Evolutionary conservation across 2,888 invertebrate genomes (phyloP).

Genomic region (Xestia xanthographa): DNA sequence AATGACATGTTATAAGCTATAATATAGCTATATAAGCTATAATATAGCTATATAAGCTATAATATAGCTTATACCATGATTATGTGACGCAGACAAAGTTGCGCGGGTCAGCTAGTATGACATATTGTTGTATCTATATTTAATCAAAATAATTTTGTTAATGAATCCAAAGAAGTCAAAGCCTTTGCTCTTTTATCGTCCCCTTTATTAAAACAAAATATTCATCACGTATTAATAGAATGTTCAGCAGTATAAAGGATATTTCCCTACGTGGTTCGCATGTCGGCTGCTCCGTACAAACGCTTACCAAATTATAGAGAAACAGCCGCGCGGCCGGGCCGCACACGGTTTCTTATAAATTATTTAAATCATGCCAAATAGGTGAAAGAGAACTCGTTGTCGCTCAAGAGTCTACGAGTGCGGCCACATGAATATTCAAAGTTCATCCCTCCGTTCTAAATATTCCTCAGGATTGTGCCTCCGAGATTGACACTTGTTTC

Average conservation of each 20-base stretch:
- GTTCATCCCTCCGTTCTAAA: slow-evolving; percentile 69
- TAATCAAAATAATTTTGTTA: background rate
- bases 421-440: slow-evolving; percentile 82
- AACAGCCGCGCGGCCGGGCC: slow-evolving; percentile 35
- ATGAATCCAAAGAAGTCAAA: background rate
- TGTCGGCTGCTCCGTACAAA: slow-evolving; percentile 43
- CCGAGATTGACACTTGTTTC: slow-evolving; percentile 72
- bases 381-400: slow-evolving; percentile 71
- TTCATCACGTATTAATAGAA: slow-evolving; percentile 45
- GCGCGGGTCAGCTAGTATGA: too few species aligned
- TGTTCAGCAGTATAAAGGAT: slow-evolving; percentile 45
- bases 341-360: slow-evolving; percentile 69
- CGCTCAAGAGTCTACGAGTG: slow-evolving; percentile 72
- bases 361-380: slow-evolving; percentile 74
- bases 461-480: slow-evolving; percentile 70
- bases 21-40: too few species aligned
- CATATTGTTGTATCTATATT: background rate
- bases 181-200: background rate
- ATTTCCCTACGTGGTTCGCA: slow-evolving; percentile 33
- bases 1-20: too few species aligned
- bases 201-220: slow-evolving; percentile 40
- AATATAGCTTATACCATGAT: too few species aligned
- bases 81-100: too few species aligned
- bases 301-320: slow-evolving; percentile 43
- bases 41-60: too few species aligned